Evolutionary conservation across 2,888 invertebrate species (phyloP), one percentile per base, ranked within the genome.

Genomic region (Lochmaea capreae): DNA sequence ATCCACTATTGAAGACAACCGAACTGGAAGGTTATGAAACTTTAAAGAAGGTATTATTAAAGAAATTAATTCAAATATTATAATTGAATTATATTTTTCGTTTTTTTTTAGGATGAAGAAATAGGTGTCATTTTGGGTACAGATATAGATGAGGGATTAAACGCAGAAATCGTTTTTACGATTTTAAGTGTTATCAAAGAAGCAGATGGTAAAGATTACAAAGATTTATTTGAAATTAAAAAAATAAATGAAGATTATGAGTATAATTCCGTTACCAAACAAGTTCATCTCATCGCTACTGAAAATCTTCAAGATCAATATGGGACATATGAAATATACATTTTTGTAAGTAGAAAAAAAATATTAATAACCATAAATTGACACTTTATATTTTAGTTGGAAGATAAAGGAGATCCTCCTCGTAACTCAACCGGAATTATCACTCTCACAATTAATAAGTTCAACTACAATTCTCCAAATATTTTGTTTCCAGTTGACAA

Each of bases 391-490:
- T 65, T 82, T 83, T 9, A 91, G 90, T 90, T 90, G 0, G 88
- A 83, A 77, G 92, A 92, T 86, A 88, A 89, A 78, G 92, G 91
- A 33, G 79, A 14, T 14, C 49, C 83, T 0, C 87, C 88, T 16
- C 87, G 83, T 39, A 65, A 78, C 79, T 80, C 0, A 85, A 43
- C 86, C 88, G 76, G 85, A 62, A 65, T 0, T 39, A 54, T 63
- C 33, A 70, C 14, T 26, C 52, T 93, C 39, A 84, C 83, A 0
- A 78, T 86, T 16, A 71, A 81, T 4, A 91, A 91, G 0, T 90
- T 87, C 84, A 93, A 92, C 85, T 92, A 89, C 84, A 85, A 90
- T 77, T 79, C 82, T 2, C 92, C 92, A 0, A 83, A 80, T 62
- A 91, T 92, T 77, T 83, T 87, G 42, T 90, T 88, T 81, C 92